These are phyloP conservation scores for Rhodinocichla rosea DNA, from an alignment of 2,113 vertebrate species.

Conservation along the genomic window DNA sequence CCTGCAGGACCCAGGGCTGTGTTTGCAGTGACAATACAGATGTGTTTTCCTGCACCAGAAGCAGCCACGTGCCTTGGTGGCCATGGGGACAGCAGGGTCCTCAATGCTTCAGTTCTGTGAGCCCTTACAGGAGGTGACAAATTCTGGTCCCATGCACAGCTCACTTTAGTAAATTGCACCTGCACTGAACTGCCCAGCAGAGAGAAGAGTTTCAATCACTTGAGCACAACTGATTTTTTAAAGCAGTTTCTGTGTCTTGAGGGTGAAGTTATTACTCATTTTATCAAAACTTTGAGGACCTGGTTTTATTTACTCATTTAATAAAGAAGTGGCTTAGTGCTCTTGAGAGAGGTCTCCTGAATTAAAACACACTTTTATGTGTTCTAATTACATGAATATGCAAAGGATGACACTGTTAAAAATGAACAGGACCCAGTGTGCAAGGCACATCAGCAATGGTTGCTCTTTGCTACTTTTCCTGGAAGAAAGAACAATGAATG, in stretches of 20 bases:
- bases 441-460: background rate
- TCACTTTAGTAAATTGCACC: accelerated
- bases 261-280: background rate
- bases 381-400: background rate
- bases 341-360: background rate
- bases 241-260: background rate
- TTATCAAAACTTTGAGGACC: background rate
- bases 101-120: accelerated
- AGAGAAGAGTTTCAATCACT: background rate
- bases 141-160: background rate
- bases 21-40: background rate
- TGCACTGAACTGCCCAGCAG: background rate
- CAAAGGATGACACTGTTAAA: background rate
- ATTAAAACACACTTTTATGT: background rate
- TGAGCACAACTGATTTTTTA: background rate
- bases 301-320: background rate
- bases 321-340: background rate
- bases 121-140: background rate
- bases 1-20: background rate
- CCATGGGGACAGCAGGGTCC: background rate
- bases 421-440: background rate
- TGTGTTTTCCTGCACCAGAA: background rate
- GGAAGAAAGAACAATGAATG: background rate
- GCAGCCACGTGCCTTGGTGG: background rate
- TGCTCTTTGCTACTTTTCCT: background rate